Base-by-base conservation (phyloP, 2,797 vertebrate genomes). In the Pampus argenteus region DNA sequence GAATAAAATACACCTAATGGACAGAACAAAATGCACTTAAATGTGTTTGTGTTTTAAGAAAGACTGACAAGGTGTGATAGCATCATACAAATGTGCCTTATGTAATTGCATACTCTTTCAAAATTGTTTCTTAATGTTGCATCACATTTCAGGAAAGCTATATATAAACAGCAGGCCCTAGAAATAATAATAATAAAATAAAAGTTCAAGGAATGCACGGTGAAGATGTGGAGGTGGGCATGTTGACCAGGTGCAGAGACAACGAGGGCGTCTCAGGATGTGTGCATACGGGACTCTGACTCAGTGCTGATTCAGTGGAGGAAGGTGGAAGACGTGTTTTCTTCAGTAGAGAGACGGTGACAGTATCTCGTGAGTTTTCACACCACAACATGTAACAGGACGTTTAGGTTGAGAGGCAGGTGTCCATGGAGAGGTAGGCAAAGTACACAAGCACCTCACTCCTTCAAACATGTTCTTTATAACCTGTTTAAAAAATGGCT, bases 381-480 rank as follows among this genome's bases (percentile, higher is more conserved):
- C 66, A 45, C 72, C 56, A 76, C 67, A 44, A 57, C 78, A 73
- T 66, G 85, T 78, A 76, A 77, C 66, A 7, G 71, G 83, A 80
- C 42, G 36, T 74, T 55, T 59, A 55, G 74, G 80, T 75, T 56
- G 71, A 65, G 84, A 90, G 86, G 89, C 85, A 81, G 81, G 85
- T 50, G 85, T 86, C 68, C 83, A 74, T 74, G 83, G 82, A 89
- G 91, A 94, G 93, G 93, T 93, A 94, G 93, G 90, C 68, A 48
- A 76, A 86, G 78, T 61, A 76, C 70, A 83, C 84, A 71, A 87
- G 85, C 83, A 88, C 88, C 82, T 80, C 54, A 40, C 66, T 88
- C 83, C 82, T 83, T 66, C 74, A 71, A 73, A 62, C 49, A 73
- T 74, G 22, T 38, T 65, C n/a, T 38, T 49, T 38, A 29, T 68